A percentile compares a stretch with the other conserved stretches of the same genome.
phyloP scores from a whole-genome alignment of 2,888 invertebrate species.

The Apomyelois bistriatella region DNA sequence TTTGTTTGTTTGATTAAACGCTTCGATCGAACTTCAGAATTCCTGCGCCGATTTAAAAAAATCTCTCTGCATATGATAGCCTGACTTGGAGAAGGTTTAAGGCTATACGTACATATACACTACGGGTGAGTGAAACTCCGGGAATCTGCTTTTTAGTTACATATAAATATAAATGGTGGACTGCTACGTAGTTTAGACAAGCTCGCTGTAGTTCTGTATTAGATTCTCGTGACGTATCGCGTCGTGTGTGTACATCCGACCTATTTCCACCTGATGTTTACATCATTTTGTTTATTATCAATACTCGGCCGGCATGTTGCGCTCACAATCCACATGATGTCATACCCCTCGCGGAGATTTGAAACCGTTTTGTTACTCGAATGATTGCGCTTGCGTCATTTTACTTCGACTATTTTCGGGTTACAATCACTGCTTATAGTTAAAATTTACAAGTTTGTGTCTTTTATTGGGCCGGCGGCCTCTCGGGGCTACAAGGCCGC shows the following conservation, averaged over 20 bases:
- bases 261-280: conserved; percentile 11
- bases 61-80: too few species aligned
- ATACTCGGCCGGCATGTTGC: not conserved
- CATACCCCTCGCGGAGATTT: not conserved
- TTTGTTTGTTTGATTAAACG: too few species aligned
- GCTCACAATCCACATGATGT: conserved; percentile 6
- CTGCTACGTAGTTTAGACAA: too few species aligned
- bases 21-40: too few species aligned
- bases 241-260: not conserved
- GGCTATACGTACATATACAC: too few species aligned
- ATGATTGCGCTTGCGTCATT: conserved; percentile 2
- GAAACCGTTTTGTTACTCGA: not conserved
- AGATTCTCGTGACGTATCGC: not conserved
- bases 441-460: conserved; percentile 4
- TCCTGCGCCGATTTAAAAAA: too few species aligned
- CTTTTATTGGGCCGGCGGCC: conserved; percentile 5
- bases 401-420: conserved; percentile 3
- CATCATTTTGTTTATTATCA: conserved; percentile 6
- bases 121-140: too few species aligned
- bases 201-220: too few species aligned
- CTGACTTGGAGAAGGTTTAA: too few species aligned
- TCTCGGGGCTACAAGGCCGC: conserved; percentile 6
- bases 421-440: conserved; percentile 7
- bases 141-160: too few species aligned
- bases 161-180: too few species aligned